Conservation (phyloP, 2,797 vertebrate species). For the Meda fulgida region DNA sequence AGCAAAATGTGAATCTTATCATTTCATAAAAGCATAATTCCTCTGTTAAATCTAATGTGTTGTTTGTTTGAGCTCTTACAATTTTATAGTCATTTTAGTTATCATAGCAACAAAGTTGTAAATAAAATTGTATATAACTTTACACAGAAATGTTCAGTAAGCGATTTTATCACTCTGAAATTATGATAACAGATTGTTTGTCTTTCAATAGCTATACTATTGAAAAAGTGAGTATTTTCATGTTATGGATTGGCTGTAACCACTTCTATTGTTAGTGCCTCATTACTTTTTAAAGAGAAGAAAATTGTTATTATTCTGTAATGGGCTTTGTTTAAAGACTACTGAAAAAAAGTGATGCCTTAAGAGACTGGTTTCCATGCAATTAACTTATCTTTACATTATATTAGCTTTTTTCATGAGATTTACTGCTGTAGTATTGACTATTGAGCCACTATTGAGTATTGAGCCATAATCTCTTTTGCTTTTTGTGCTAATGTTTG, state of each 20-base stretch:
- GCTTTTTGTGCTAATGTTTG: constrained; percentile 9
- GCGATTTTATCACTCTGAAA: neutral
- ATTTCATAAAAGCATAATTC: neutral
- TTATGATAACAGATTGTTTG: neutral
- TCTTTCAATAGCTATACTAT: too few species aligned
- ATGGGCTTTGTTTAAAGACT: neutral
- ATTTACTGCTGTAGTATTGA: neutral
- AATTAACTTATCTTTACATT: too few species aligned
- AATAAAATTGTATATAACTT: neutral
- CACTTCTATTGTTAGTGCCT: too few species aligned
- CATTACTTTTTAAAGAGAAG: neutral
- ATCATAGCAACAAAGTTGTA: neutral
- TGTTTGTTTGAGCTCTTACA: neutral
- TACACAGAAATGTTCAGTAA: neutral
- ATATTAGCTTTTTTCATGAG: neutral
- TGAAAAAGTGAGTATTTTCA: constrained; percentile 1
- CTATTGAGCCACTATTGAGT: neutral
- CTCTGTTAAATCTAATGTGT: neutral
- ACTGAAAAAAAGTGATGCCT: neutral
- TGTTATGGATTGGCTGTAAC: neutral
- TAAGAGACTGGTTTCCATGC: neutral
- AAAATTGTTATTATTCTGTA: neutral
- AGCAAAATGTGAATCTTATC: neutral
- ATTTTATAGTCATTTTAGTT: neutral
- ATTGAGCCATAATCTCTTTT: neutral